These are phyloP conservation scores for Labia minor DNA, from an alignment of 2,888 invertebrate species.

Conservation along the genomic window DNA sequence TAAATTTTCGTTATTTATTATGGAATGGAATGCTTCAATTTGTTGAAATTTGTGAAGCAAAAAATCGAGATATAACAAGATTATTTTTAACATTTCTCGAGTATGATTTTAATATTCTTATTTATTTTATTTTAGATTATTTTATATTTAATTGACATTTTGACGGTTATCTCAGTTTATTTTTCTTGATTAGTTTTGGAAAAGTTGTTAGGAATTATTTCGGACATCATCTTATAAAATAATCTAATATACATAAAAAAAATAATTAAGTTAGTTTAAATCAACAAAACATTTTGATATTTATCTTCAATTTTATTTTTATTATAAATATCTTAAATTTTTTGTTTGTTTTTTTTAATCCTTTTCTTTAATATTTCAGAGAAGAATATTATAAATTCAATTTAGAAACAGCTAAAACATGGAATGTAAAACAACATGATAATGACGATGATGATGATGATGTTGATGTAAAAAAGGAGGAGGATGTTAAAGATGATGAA, in stretches of 20 bases:
- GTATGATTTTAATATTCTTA: conserved; percentile 45
- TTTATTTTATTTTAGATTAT: too few species aligned
- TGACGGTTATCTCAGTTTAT: not conserved
- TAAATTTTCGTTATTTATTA: conserved; percentile 67
- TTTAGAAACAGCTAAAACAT: conserved; percentile 44
- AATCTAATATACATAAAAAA: too few species aligned
- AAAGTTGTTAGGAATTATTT: too few species aligned
- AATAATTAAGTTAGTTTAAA: too few species aligned
- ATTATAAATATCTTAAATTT: too few species aligned
- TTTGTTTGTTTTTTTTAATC: too few species aligned
- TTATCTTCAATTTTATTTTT: too few species aligned
- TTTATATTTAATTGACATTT: not conserved
- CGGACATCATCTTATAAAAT: too few species aligned
- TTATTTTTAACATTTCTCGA: conserved; percentile 72
- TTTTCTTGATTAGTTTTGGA: not conserved
- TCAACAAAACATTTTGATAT: too few species aligned
- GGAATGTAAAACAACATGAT: conserved; percentile 42
- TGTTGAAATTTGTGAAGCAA: conserved; percentile 63
- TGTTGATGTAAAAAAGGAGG: conserved; percentile 33
- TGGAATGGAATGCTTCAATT: conserved; percentile 68
- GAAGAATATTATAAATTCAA: conserved; percentile 50
- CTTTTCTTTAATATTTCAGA: too few species aligned
- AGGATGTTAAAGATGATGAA: conserved; percentile 34
- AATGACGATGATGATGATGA: conserved; percentile 36
- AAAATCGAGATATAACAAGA: conserved; percentile 66